These are phyloP conservation scores for Chamaea fasciata DNA, from an alignment of 2,113 vertebrate genomes.

Conservation along the genomic window DNA sequence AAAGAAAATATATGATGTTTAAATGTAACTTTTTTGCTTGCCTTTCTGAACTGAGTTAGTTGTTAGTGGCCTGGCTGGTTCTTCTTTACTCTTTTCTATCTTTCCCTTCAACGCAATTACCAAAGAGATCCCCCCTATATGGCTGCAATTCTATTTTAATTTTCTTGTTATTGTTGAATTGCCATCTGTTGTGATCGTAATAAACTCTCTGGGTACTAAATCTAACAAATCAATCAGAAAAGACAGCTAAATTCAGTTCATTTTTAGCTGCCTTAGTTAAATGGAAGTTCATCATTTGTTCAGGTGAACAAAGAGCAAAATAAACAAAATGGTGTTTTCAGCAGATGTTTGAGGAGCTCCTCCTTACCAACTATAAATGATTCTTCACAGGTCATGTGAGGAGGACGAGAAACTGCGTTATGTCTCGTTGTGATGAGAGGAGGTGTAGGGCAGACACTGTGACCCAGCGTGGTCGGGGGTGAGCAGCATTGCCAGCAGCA, in stretches of 20 bases:
- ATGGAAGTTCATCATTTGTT: not conserved
- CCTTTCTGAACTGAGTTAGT: not conserved
- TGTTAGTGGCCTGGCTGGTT: not conserved
- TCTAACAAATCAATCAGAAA: not conserved
- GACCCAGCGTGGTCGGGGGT: conserved; percentile 79
- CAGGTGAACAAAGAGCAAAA: not conserved
- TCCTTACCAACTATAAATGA: conserved; percentile 57
- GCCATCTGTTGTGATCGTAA: not conserved
- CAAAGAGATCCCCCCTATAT: not conserved
- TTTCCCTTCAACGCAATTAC: not conserved
- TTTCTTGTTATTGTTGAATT: not conserved
- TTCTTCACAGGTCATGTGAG: conserved; percentile 90
- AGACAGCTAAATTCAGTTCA: not conserved
- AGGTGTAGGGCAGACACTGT: conserved; percentile 85
- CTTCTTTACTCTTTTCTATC: not conserved
- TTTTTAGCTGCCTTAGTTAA: not conserved
- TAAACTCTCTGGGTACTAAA: not conserved
- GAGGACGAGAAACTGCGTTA: conserved; percentile 81
- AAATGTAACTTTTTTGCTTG: not conserved
- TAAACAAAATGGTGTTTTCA: not conserved
- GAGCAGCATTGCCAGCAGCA: conserved; percentile 73
- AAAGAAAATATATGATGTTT: not conserved
- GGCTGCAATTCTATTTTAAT: not conserved
- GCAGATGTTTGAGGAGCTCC: not conserved
- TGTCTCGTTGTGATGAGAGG: conserved; percentile 85